These are phyloP conservation scores for Sebastiscus tertius DNA, from an alignment of 2,797 vertebrate species.

Conservation along the genomic window DNA sequence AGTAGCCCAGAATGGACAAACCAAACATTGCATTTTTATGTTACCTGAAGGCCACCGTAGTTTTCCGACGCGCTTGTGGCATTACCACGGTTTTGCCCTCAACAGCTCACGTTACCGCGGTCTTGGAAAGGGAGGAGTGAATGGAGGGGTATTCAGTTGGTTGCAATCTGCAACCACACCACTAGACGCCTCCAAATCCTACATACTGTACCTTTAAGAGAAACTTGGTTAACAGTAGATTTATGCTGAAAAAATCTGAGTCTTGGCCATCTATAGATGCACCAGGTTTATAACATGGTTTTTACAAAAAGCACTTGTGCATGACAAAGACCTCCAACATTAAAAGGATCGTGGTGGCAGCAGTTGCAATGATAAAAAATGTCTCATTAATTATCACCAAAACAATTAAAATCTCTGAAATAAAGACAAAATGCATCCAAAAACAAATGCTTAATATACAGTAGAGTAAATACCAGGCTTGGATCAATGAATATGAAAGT, in stretches of 20 bases:
- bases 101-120: too few species aligned
- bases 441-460: not conserved
- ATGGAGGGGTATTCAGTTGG: too few species aligned
- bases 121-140: too few species aligned
- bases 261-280: not conserved
- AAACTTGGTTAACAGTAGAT: not conserved
- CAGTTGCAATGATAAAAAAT: not conserved
- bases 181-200: too few species aligned
- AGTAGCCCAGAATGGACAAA: too few species aligned
- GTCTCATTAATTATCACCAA: not conserved
- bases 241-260: not conserved
- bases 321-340: not conserved
- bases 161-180: too few species aligned
- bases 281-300: not conserved
- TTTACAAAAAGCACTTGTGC: not conserved
- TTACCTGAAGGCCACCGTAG: too few species aligned
- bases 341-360: not conserved
- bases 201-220: too few species aligned
- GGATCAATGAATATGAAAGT: not conserved
- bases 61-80: too few species aligned
- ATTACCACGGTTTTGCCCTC: too few species aligned
- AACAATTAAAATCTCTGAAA: not conserved
- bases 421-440: not conserved
- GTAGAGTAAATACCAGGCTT: not conserved
- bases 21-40: too few species aligned